Conservation (phyloP, 2,888 invertebrate genomes). For the Xestia xanthographa region DNA sequence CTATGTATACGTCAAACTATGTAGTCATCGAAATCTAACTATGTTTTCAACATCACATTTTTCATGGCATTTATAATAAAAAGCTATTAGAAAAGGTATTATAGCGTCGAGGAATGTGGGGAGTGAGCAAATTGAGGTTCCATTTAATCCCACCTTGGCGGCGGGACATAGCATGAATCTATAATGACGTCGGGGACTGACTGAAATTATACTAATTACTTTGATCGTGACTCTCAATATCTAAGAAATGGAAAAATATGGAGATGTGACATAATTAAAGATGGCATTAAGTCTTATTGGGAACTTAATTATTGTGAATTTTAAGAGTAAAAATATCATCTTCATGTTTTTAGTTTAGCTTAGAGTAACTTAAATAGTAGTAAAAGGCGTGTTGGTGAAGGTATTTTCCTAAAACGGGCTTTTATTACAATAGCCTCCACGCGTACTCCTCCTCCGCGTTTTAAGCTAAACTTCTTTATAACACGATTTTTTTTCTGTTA, state of each 20-base stretch:
- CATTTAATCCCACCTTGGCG: conserved; percentile 47
- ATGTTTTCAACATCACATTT: background rate
- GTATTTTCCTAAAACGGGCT: no score
- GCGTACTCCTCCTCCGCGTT: background rate
- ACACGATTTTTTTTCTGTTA: background rate
- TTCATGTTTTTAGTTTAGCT: background rate
- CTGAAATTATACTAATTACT: conserved; percentile 64
- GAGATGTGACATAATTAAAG: background rate
- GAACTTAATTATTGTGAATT: background rate
- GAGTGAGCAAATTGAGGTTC: conserved; percentile 44
- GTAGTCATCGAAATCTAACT: background rate
- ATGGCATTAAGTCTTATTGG: background rate
- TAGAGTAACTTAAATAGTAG: background rate
- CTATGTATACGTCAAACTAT: background rate
- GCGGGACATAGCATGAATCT: conserved; percentile 62
- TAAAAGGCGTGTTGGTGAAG: no score
- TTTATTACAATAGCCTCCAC: background rate
- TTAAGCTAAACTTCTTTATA: background rate
- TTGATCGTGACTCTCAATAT: conserved; percentile 42
- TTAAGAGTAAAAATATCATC: no score
- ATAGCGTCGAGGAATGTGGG: conserved; percentile 37
- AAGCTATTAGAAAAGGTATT: conserved; percentile 24
- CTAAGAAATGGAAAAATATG: conserved; percentile 30
- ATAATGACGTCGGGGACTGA: conserved; percentile 59
- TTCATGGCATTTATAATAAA: conserved; percentile 7